Evolutionary conservation across 2,888 invertebrate species (phyloP).

Genomic region (Noctuana brunneofusca): DNA sequence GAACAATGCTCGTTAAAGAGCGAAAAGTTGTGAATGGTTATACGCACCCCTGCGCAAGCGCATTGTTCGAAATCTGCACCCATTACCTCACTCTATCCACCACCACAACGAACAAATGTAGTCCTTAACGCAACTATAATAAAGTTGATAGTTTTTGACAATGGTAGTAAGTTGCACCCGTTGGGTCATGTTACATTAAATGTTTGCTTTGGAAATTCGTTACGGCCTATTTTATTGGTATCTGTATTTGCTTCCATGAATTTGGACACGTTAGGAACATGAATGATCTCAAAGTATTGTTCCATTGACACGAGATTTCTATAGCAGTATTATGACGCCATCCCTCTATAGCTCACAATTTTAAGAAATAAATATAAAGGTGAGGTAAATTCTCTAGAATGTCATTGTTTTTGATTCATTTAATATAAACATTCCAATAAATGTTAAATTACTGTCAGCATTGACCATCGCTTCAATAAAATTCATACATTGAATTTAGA

Average conservation of each 20-base stretch:
- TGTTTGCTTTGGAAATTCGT: slow-evolving; percentile 82
- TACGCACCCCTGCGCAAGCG: slow-evolving; percentile 66
- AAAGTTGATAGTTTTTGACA: slow-evolving; percentile 37
- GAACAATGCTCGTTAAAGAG: slow-evolving; percentile 79
- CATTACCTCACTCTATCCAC: slow-evolving; percentile 32
- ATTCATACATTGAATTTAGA: no score
- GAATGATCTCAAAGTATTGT: slow-evolving; percentile 24
- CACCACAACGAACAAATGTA: slow-evolving; percentile 36
- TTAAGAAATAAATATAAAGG: background rate
- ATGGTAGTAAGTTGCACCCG: slow-evolving; percentile 59
- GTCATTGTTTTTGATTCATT: no score
- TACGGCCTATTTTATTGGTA: slow-evolving; percentile 68
- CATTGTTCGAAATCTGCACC: slow-evolving; percentile 61
- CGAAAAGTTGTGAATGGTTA: slow-evolving; percentile 79
- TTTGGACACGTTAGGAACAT: slow-evolving; percentile 34
- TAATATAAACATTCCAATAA: no score
- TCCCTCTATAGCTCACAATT: no score
- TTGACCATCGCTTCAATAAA: no score
- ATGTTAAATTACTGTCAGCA: no score
- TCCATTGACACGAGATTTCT: slow-evolving; percentile 18
- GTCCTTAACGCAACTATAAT: slow-evolving; percentile 39
- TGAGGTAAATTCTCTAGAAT: background rate
- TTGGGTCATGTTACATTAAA: slow-evolving; percentile 73
- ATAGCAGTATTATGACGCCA: slow-evolving; percentile 32
- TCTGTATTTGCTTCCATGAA: slow-evolving; percentile 40